Evolutionary conservation across 2,888 invertebrate species (phyloP).

Genomic region (Tetheella fluctuosa): DNA sequence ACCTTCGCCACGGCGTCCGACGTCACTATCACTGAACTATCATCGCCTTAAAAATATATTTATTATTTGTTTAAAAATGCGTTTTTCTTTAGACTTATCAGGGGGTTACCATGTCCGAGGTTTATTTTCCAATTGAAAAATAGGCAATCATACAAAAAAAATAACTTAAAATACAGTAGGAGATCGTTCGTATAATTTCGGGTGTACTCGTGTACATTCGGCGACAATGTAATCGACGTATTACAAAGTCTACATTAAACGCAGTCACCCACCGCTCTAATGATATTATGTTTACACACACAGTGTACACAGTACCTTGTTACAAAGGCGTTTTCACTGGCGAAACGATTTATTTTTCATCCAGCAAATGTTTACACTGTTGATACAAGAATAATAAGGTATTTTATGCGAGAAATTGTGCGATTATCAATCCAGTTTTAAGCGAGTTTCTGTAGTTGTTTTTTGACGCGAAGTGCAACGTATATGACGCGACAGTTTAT

Average conservation of each 20-base stretch:
- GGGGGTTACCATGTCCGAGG: too few species aligned
- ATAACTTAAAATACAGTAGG: too few species aligned
- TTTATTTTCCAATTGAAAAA: too few species aligned
- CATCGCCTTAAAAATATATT: too few species aligned
- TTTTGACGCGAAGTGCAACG: background rate
- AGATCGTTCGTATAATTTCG: background rate
- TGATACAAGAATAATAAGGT: conserved; percentile 24
- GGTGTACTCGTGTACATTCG: background rate
- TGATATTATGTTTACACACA: conserved; percentile 7
- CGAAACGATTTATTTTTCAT: conserved; percentile 34
- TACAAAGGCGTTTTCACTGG: conserved; percentile 7
- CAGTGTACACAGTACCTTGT: background rate
- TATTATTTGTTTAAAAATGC: background rate
- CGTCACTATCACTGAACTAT: too few species aligned
- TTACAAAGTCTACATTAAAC: conserved; percentile 9
- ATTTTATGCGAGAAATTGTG: background rate
- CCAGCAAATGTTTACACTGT: conserved; percentile 31
- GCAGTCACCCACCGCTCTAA: background rate
- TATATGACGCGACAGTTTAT: too few species aligned
- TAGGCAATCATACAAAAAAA: too few species aligned
- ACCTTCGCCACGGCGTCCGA: too few species aligned
- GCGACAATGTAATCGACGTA: conserved; percentile 2
- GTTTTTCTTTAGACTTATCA: too few species aligned
- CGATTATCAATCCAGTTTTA: conserved; percentile 9
- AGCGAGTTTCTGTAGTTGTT: background rate